Conservation (phyloP, 2,888 invertebrate species). For the Linnaemya vulpina region DNA sequence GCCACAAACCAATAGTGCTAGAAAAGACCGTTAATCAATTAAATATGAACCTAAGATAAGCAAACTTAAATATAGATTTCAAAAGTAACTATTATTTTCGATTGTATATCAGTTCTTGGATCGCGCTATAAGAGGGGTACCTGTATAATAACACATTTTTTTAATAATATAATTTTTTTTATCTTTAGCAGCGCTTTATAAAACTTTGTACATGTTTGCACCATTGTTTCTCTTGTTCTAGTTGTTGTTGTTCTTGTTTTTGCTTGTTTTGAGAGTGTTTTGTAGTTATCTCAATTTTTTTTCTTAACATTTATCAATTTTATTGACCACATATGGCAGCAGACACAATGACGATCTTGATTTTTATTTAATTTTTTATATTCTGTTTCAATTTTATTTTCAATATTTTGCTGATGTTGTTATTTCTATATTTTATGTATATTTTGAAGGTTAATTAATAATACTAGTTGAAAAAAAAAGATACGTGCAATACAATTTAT, state of each 20-base stretch:
- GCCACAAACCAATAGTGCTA: no score
- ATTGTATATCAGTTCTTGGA: no score
- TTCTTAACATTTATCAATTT: conserved; percentile 66
- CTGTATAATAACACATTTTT: neutral
- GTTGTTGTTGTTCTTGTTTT: conserved; percentile 12
- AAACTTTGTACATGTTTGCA: conserved; percentile 17
- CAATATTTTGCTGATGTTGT: conserved; percentile 21
- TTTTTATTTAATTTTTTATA: conserved; percentile 55
- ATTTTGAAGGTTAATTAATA: conserved; percentile 68
- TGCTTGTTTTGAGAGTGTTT: conserved; percentile 46
- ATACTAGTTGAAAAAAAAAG: conserved; percentile 64
- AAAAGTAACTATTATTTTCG: no score
- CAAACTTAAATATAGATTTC: no score
- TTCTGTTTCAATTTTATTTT: conserved; percentile 30
- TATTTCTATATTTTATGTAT: conserved; percentile 56
- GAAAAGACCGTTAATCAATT: no score
- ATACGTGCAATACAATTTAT: conserved; percentile 9
- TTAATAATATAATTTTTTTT: neutral
- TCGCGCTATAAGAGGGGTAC: neutral
- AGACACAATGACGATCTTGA: conserved; percentile 74
- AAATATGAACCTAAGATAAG: no score
- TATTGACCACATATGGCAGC: conserved; percentile 80
- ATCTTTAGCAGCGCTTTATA: conserved; percentile 14
- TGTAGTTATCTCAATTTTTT: conserved; percentile 46
- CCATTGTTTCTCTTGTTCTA: neutral